phyloP scores from a whole-genome alignment of 2,888 invertebrate genomes.

The Dicyrtoma fusca region DNA sequence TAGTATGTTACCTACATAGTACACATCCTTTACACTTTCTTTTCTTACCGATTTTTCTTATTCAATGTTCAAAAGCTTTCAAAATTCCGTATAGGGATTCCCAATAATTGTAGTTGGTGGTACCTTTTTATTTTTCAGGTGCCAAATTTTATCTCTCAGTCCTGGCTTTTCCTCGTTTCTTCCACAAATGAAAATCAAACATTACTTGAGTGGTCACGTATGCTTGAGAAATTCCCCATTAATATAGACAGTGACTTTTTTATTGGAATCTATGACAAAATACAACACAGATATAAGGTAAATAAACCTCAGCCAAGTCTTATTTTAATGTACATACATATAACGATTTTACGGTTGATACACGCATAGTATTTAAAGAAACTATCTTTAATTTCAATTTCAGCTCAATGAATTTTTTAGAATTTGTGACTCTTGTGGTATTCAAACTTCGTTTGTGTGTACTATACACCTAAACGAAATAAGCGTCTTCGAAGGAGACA shows the following conservation, averaged over 20 bases:
- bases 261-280: slow-evolving; percentile 1
- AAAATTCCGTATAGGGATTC: too few species aligned
- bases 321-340: slow-evolving; percentile 6
- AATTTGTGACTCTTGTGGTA: slow-evolving; percentile 3
- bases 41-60: too few species aligned
- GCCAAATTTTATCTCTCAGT: neutral
- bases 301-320: neutral
- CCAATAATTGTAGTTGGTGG: too few species aligned
- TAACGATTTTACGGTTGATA: too few species aligned
- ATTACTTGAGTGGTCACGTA: neutral
- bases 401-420: slow-evolving; percentile 29
- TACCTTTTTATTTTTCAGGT: neutral
- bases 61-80: too few species aligned
- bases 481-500: neutral
- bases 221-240: neutral
- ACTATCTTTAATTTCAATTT: too few species aligned
- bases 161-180: neutral
- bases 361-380: too few species aligned
- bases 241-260: slow-evolving; percentile 4
- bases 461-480: neutral
- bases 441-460: neutral
- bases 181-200: neutral
- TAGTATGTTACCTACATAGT: too few species aligned
- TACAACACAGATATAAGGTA: neutral
- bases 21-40: too few species aligned